These are phyloP conservation scores for Drosophila buzzatii DNA, from an alignment of 2,888 invertebrate species.

Conservation along the genomic window DNA sequence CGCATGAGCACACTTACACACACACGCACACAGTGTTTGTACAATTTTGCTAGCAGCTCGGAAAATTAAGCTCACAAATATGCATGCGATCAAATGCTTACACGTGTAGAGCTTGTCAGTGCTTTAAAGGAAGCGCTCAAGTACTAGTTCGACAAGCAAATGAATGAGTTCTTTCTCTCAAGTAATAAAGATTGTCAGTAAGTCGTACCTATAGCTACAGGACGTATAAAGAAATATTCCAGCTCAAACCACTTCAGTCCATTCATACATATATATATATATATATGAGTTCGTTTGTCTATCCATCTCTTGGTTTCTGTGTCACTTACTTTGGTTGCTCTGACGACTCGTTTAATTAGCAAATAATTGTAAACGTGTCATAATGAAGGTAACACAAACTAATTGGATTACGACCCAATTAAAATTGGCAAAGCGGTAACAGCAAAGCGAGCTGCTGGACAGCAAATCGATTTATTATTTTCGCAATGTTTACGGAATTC, in stretches of 20 bases:
- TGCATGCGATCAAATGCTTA: neutral
- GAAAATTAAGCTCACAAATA: neutral
- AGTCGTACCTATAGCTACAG: neutral
- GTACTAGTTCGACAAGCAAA: neutral
- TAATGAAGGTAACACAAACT: neutral
- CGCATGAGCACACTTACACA: neutral
- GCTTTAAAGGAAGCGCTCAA: neutral
- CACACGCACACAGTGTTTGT: neutral
- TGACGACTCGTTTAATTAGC: neutral
- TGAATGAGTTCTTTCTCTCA: neutral
- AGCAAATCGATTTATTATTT: constrained; percentile 8
- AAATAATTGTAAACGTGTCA: neutral
- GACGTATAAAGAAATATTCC: neutral
- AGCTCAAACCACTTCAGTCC: too few relatives aligned
- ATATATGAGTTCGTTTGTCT: neutral
- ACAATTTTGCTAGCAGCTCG: neutral
- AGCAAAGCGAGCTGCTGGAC: neutral
- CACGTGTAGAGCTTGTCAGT: neutral
- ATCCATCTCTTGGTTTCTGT: neutral
- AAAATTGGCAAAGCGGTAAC: neutral
- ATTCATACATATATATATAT: too few relatives aligned
- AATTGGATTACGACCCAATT: constrained; percentile 2
- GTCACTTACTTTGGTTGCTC: neutral
- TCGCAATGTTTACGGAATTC: constrained; percentile 24
- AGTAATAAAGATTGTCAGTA: too few relatives aligned